Evolutionary conservation across 2,797 vertebrate genomes (phyloP), one percentile per base, ranked within the genome.

Genomic region (Melanotaenia pygmaea): DNA sequence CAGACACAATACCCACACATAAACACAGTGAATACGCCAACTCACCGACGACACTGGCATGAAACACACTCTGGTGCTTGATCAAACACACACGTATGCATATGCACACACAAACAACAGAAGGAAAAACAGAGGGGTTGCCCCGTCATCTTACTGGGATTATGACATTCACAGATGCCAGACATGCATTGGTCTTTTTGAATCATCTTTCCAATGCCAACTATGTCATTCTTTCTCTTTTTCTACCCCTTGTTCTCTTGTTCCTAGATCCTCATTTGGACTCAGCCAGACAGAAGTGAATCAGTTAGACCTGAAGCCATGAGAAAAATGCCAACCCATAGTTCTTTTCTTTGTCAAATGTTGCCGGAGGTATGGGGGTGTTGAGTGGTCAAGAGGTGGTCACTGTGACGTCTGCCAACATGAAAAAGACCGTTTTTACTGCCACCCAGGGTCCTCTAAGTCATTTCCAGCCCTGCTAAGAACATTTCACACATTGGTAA

Each of bases 1-100:
- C 86, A 90, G 87, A 91, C 91, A 93, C 87, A 92, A 92, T 91
- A 86, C 83, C 89, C 90, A 88, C 91, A 89, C 86, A 91, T 91
- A 91, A 92, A 93, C 90, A 90, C 2, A 11, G 26, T 80, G 83
- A 80, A 86, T 68, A 63, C 45, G 82, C 85, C 86, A 84, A 88
- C 86, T 89, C 88, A 88, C 84, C 87, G 82, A 81, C 74, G 70
- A 87, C 86, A 77, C 76, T 61, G 77, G 66, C 78, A 73, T 76
- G 65, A 77, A 84, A 79, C 74, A 67, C 77, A 80, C 75, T 72
- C 63, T 54, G 59, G 58, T 76, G 58, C 47, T 67, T 32, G 83
- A 80, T 79, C 14, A 5, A 72, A 72, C 68, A 64, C 57, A 74
- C 66, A 68, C 18, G 58, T 47, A 59, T 20, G 64, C 37, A 51